phyloP scores from a whole-genome alignment of 2,888 invertebrate genomes.

The Diarsia rubi region DNA sequence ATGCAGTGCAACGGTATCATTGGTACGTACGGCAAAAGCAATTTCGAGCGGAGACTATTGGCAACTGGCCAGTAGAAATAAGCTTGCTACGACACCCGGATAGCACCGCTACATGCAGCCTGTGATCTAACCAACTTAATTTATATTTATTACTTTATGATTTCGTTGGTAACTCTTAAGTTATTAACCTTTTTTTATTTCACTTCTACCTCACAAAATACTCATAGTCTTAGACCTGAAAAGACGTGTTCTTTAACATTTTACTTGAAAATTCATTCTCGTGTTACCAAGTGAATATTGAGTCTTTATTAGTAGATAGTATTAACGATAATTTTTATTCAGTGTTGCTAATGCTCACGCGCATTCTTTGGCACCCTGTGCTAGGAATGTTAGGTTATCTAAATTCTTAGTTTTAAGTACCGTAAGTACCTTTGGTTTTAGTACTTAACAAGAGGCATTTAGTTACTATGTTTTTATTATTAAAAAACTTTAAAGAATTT shows the following conservation, averaged over 20 bases:
- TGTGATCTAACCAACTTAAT: conserved; percentile 78
- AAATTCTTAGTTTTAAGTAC: conserved; percentile 42
- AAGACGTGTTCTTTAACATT: neutral
- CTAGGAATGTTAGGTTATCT: conserved; percentile 28
- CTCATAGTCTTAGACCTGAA: neutral
- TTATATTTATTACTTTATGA: conserved; percentile 68
- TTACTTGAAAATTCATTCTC: neutral
- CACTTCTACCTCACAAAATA: neutral
- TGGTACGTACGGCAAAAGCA: conserved; percentile 87
- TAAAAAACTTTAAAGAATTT: neutral
- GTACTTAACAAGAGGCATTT: conserved; percentile 6
- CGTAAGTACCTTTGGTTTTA: neutral
- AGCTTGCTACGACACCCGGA: conserved; percentile 85
- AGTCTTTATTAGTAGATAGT: conserved; percentile 53
- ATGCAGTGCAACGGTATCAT: conserved; percentile 83
- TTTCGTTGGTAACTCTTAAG: conserved; percentile 44
- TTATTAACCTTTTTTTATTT: neutral
- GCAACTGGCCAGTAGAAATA: conserved; percentile 88
- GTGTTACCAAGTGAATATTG: neutral
- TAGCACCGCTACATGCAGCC: conserved; percentile 82
- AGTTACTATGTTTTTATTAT: neutral
- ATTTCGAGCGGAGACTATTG: conserved; percentile 85
- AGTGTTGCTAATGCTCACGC: conserved; percentile 45
- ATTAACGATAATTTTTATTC: conserved; percentile 57
- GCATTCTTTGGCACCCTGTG: conserved; percentile 56